phyloP scores from a whole-genome alignment of 1,140 invertebrate species.

The Macrosteles quadrilineatus region DNA sequence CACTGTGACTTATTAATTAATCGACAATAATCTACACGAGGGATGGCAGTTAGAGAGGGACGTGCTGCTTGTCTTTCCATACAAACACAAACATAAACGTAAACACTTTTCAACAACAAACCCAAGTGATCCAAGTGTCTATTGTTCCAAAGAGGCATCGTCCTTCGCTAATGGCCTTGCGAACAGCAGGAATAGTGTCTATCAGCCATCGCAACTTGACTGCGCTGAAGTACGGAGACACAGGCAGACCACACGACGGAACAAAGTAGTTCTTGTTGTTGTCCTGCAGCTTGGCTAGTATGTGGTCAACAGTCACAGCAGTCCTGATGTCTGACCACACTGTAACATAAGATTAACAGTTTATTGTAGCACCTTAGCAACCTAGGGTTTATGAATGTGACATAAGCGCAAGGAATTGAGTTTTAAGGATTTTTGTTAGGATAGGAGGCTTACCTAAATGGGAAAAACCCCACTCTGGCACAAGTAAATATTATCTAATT shows the following conservation, averaged over 20 bases:
- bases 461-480: too few species aligned
- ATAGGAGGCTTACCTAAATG: too few species aligned
- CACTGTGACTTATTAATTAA: too few species aligned
- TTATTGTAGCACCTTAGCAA: not conserved
- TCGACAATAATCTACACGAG: too few species aligned
- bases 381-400: not conserved
- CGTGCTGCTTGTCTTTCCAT: too few species aligned
- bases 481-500: too few species aligned
- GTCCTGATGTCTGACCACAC: conserved; percentile 89
- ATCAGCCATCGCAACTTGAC: conserved; percentile 90
- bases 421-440: too few species aligned
- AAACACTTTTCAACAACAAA: too few species aligned
- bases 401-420: too few species aligned
- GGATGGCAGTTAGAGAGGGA: too few species aligned
- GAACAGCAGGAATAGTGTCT: conserved; percentile 82
- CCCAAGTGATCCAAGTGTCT: conserved; percentile 95
- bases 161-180: conserved; percentile 71
- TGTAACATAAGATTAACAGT: conserved; percentile 39
- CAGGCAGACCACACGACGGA: conserved; percentile 84
- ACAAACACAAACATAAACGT: too few species aligned
- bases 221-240: conserved; percentile 96
- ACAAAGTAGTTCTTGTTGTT: conserved; percentile 74
- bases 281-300: conserved; percentile 73
- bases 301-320: conserved; percentile 77
- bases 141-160: conserved; percentile 91